Evolutionary conservation across 2,113 vertebrate genomes (phyloP), one percentile per base, ranked within the genome.

Genomic region (Hyla sarda): DNA sequence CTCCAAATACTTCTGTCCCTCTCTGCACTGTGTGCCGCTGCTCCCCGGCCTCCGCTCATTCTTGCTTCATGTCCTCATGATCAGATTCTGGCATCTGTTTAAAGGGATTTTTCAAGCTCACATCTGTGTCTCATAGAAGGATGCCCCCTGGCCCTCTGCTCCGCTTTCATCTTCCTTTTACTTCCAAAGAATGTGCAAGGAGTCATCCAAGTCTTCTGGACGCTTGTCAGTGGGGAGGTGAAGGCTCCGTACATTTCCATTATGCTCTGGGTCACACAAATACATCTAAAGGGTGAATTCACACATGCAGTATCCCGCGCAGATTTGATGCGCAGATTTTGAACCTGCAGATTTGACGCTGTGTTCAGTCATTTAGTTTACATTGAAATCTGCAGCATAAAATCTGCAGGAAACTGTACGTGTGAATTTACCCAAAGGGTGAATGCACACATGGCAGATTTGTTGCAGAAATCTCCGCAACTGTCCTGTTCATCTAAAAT

Each of bases 91-190:
- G 83, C 54, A 65, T 34, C 9, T 60, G 83, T 85, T 78, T 77
- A 85, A 78, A 76, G 45, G 67, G 72, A 77, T 85, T 50, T 52
- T 78, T 73, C 45, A 14, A n/a, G 12, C 54, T 85, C 21, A 58
- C 73, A 67, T 85, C 72, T 85, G 73, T 50, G 83, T 48, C 62
- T 84, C 17, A 47, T 48, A 65, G 37, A 65, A 76, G 34, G 83
- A 76, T 84, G 56, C 83, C 74, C 60, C 74, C 58, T 67, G 73
- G 58, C 83, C 52, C 25, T 67, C 48, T 52, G 21, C 76, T 79
- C 30, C 23, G 48, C 76, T 79, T 79, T 79, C 52, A 79, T 79
- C 76, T 79, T 21, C 11, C 25, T 32, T 52, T 19, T 76, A 19
- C 74, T 60, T 48, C 17, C 41, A 82, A 82, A 52, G 60, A 82